These are phyloP conservation scores for Chlorops oryzae DNA, from an alignment of 1,140 invertebrate genomes.

Conservation along the genomic window DNA sequence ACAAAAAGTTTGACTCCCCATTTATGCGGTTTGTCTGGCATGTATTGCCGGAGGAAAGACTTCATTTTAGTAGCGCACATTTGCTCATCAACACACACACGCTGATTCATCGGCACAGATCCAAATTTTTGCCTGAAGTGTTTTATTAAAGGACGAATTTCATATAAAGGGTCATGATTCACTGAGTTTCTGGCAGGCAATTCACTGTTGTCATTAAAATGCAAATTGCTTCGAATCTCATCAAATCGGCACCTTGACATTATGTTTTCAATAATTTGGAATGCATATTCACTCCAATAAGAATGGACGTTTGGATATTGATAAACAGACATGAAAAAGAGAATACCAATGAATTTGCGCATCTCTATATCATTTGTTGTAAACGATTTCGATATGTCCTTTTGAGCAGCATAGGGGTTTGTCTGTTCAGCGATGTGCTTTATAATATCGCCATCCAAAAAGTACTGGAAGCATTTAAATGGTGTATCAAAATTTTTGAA, in stretches of 20 bases:
- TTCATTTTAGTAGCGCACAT: conserved; percentile 15
- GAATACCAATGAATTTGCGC: conserved; percentile 9
- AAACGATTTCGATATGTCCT: conserved; percentile 12
- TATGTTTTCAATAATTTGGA: background rate
- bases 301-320: conserved; percentile 3
- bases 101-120: conserved; percentile 7
- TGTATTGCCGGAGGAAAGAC: conserved; percentile 5
- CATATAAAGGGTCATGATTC: conserved; percentile 5
- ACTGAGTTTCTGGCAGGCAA: conserved; percentile 3
- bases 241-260: conserved; percentile 1
- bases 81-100: conserved; percentile 9
- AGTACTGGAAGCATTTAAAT: conserved; percentile 12
- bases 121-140: conserved; percentile 14
- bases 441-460: conserved; percentile 14
- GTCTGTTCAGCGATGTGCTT: conserved; percentile 12
- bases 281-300: no score
- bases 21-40: background rate
- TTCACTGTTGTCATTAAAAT: conserved; percentile 10
- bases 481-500: conserved; percentile 10
- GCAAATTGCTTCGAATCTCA: conserved; percentile 3
- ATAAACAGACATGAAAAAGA: conserved; percentile 9
- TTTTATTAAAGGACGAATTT: conserved; percentile 5
- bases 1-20: no score
- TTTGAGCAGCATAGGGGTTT: conserved; percentile 14
- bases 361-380: no score